A percentile compares a stretch with the other conserved stretches of the same genome.
phyloP scores from a whole-genome alignment of 2,113 vertebrate species.

The Parus major region DNA sequence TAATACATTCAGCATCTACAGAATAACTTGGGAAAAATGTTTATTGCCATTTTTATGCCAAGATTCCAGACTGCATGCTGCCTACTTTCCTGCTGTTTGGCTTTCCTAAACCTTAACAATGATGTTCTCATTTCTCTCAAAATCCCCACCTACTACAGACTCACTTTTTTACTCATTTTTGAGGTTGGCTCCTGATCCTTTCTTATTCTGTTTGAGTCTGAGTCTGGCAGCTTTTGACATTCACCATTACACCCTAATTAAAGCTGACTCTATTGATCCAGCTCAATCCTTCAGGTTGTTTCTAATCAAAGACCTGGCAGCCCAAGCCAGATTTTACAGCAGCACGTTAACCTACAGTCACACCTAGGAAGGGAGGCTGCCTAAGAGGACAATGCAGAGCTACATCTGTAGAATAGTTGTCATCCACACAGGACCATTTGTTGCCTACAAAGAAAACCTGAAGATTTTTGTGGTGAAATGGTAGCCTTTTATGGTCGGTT shows the following conservation, averaged over 20 bases:
- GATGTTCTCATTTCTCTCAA: neutral
- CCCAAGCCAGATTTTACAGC: neutral
- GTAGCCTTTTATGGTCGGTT: neutral
- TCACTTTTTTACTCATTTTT: neutral
- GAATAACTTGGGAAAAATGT: neutral
- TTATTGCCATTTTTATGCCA: neutral
- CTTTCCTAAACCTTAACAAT: neutral
- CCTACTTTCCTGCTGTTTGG: neutral
- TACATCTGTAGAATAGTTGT: neutral
- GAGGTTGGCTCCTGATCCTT: neutral
- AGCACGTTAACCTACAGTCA: neutral
- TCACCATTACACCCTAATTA: slow-evolving; percentile 6
- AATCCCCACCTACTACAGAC: neutral
- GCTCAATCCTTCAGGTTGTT: slow-evolving; percentile 5
- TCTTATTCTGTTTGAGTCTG: neutral
- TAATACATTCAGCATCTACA: neutral
- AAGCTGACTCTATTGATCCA: slow-evolving; percentile 14
- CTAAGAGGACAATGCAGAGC: neutral
- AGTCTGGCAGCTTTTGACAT: neutral
- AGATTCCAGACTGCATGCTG: neutral
- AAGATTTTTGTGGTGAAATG: neutral
- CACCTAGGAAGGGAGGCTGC: neutral
- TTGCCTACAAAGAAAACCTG: neutral
- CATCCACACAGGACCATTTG: neutral
- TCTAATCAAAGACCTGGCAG: neutral